phyloP scores from a whole-genome alignment of 1,140 invertebrate species.

The Drosophila arawakana region DNA sequence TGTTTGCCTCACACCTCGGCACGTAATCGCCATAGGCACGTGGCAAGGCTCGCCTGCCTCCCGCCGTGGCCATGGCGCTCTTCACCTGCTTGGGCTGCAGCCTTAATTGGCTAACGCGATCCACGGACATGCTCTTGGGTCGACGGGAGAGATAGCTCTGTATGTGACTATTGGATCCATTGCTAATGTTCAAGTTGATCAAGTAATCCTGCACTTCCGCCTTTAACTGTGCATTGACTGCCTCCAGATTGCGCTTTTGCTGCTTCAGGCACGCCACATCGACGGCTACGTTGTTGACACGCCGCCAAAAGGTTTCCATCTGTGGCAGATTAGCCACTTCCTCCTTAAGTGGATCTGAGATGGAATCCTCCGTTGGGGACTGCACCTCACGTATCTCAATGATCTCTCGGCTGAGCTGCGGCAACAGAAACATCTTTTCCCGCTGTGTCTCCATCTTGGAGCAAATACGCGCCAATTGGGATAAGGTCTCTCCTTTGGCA shows the following conservation, averaged over 20 bases:
- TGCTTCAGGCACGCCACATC: constrained; percentile 76
- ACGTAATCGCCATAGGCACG: constrained; percentile 12
- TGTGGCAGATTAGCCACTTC: constrained; percentile 59
- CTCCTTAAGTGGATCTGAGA: constrained; percentile 55
- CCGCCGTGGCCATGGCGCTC: constrained; percentile 53
- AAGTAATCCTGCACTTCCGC: constrained; percentile 72
- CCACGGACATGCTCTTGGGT: constrained; percentile 82
- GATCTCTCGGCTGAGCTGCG: constrained; percentile 59
- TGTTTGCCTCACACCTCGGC: constrained; percentile 67
- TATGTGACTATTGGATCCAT: constrained; percentile 74
- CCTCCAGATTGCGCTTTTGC: constrained; percentile 67
- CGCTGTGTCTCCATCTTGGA: constrained; percentile 86
- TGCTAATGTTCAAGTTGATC: constrained; percentile 72
- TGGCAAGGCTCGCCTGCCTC: constrained; percentile 26
- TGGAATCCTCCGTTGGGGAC: constrained; percentile 1
- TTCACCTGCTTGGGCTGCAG: constrained; percentile 65
- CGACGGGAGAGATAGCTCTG: constrained; percentile 71
- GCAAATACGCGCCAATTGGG: constrained; percentile 85
- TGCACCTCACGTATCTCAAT: constrained; percentile 61
- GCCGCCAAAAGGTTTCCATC: constrained; percentile 82
- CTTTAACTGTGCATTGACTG: constrained; percentile 70
- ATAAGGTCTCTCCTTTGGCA: constrained; percentile 85
- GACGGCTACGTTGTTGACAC: constrained; percentile 77
- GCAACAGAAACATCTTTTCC: constrained; percentile 86
- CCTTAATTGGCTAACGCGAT: constrained; percentile 63